Evolutionary conservation across 2,888 invertebrate species (phyloP), one percentile per base, ranked within the genome.

Genomic region (Andrena chrysosceles): DNA sequence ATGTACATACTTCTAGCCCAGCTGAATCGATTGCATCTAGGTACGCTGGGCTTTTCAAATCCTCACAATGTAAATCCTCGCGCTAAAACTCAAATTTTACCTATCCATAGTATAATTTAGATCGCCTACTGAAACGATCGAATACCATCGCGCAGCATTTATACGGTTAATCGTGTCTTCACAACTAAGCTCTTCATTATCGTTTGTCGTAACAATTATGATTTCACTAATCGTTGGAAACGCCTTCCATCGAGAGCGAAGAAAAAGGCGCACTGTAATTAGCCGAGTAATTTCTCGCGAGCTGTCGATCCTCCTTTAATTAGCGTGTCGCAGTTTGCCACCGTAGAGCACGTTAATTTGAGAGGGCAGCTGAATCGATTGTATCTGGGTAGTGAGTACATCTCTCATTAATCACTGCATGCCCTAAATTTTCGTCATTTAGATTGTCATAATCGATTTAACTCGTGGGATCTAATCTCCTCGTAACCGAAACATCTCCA

Each of bases 21-120:
- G 88, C 88, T 91, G 84, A 89, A 91, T 91, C 85, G 89, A 91
- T 91, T 90, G 86, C 85, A 90, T 90, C 90, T 90, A 74, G 85
- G 80, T 76, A 81, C 71, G 73, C 73, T 16, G 81, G 67, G 75
- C 31, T 13, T 73, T 20, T 52, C 42, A 5, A 42, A 42, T 42
- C 16, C 42, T 16, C 42, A 1, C 42, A 42, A 42, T 42, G 16
- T 16, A 42, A 42, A 42, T 42, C 42, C 16, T 3, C 42, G 42
- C 42, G 42, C 42, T 42, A 10, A 42, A 42, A 3, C 42, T 42
- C 3, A 42, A 13, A 13, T 13, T 3, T 42, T 3, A 42, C 13
- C 3, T 42, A 13, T 3, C 0, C 13, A 13, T 56, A 56, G 2
- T 26, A 56, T 26, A 3, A 56, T 26, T 26, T 10, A 8, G 23